Conservation (phyloP, 1,140 invertebrate species). For the Pseudomyrmex cubaensis region DNA sequence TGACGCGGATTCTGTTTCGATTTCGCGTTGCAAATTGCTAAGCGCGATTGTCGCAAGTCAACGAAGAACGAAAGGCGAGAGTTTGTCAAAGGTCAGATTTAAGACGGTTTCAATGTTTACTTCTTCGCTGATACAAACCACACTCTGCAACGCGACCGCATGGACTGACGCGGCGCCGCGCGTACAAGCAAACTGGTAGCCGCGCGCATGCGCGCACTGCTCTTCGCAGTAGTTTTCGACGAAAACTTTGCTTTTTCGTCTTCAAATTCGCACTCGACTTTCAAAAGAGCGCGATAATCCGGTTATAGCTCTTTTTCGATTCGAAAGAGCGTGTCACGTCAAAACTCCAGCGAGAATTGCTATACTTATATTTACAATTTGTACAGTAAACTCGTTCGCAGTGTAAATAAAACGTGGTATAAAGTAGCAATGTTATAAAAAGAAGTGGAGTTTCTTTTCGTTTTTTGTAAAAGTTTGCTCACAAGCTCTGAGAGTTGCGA, state of each 20-base stretch:
- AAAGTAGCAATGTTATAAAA: background rate
- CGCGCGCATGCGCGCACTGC: constrained; percentile 41
- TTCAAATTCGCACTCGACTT: background rate
- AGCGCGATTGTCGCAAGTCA: background rate
- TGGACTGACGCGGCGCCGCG: constrained; percentile 61
- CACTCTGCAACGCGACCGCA: constrained; percentile 54
- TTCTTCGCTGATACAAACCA: background rate
- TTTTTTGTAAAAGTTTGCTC: background rate
- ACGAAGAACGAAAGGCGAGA: background rate
- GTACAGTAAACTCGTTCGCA: too few species aligned
- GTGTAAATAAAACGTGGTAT: background rate
- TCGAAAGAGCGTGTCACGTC: too few species aligned
- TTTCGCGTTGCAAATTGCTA: background rate
- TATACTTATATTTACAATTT: too few species aligned
- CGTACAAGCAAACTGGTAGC: constrained; percentile 28
- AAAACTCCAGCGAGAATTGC: too few species aligned
- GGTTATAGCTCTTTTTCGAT: background rate
- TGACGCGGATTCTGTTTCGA: background rate
- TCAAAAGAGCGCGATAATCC: background rate
- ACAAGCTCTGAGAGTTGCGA: too few species aligned
- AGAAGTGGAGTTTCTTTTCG: background rate
- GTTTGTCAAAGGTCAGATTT: background rate
- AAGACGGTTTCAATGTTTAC: background rate
- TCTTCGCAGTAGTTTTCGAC: constrained; percentile 13
- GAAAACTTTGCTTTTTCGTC: background rate